These are phyloP conservation scores for Phyllotreta cruciferae DNA, from an alignment of 2,888 invertebrate species.

Conservation along the genomic window DNA sequence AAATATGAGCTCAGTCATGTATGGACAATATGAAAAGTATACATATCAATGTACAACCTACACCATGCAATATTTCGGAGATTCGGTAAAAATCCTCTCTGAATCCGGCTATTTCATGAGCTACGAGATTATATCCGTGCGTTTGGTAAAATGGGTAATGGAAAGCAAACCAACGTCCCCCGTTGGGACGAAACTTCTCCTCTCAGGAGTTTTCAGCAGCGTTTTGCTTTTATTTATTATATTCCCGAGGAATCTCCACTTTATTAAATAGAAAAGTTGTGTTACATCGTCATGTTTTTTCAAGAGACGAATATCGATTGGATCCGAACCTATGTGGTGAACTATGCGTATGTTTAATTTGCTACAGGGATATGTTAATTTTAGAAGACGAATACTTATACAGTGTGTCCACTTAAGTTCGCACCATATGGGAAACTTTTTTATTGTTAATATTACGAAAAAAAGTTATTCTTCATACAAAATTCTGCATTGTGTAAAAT, in stretches of 20 bases:
- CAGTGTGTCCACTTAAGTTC: no score
- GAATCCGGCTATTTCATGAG: slow-evolving; percentile 9
- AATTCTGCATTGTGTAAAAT: no score
- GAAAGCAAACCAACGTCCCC: slow-evolving; percentile 23
- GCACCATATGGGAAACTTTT: no score
- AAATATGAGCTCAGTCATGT: no score
- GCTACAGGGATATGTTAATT: no score
- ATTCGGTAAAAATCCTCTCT: slow-evolving; percentile 1
- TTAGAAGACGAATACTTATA: no score
- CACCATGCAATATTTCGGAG: no score
- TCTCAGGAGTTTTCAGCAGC: slow-evolving; percentile 22
- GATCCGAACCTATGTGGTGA: background rate
- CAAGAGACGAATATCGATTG: slow-evolving; percentile 1
- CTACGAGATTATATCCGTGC: slow-evolving; percentile 15
- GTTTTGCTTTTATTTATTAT: slow-evolving; percentile 33
- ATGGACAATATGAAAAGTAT: no score
- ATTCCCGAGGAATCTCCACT: slow-evolving; percentile 30
- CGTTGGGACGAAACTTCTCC: slow-evolving; percentile 20
- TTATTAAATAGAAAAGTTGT: slow-evolving; percentile 38
- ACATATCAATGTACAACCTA: no score
- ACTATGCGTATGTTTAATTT: no score
- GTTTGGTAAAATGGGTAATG: slow-evolving; percentile 16
- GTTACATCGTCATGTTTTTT: slow-evolving; percentile 21
- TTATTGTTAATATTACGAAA: no score
- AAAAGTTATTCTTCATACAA: no score